Evolutionary conservation across 2,888 invertebrate species (phyloP), one percentile per base, ranked within the genome.

Genomic region (Cerastoderma edule): DNA sequence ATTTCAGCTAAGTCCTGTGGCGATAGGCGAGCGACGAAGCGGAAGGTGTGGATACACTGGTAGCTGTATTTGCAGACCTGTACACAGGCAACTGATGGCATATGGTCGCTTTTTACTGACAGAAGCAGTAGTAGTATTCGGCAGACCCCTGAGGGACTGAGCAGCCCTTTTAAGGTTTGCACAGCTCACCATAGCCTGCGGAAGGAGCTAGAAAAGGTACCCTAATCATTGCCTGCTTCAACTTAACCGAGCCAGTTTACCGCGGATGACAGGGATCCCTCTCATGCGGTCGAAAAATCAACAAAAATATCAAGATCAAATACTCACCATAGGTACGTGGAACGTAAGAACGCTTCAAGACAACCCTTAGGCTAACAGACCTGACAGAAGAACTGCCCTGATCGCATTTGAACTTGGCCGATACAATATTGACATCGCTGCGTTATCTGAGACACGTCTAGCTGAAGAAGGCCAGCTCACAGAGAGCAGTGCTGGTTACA

Each of bases 111-210:
- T n/a, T n/a, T n/a, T n/a, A n/a, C n/a, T n/a, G n/a, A n/a, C n/a
- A n/a, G n/a, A n/a, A n/a, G n/a, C n/a, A n/a, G n/a, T n/a, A n/a
- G n/a, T n/a, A n/a, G n/a, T n/a, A n/a, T n/a, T n/a, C n/a, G n/a
- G n/a, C n/a, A n/a, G n/a, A n/a, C n/a, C n/a, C 10, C 50, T 64
- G 48, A 39, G 63, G n/a, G 64, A 50, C 64, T 71, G 64, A 64
- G 71, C 53, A 50, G 71, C 53, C 71, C 53, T 71, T 24, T 69
- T 69, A 32, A 57, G 50, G 57, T 56, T 10, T 22, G 56, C 72
- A 54, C 65, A 66, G 72, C 72, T 72, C 66, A 72, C 56, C 65
- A 46, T 53, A 53, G 39, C 30, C 27, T 27, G 65, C 27, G 54
- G 72, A 65, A 54, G 53, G 46, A 28, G 35, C 54, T 72, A 53